Base-by-base conservation (phyloP, 2,797 vertebrate species). In the Poeciliopsis paucimaculata region DNA sequence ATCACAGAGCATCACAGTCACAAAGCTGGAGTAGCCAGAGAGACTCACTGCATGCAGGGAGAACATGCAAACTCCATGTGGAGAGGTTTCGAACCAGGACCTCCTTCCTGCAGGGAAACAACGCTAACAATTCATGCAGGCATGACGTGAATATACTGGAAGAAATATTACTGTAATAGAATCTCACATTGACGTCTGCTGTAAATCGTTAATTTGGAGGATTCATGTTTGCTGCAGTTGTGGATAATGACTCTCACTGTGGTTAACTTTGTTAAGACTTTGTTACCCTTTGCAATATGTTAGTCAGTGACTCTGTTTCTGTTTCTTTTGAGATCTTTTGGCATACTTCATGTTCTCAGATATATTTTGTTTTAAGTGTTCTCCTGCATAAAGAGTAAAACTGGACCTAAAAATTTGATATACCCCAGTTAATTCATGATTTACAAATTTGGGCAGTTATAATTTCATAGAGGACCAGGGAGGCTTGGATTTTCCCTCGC, bases 1-100 rank as follows among this genome's bases (percentile, higher is more conserved):
- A 13, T 43, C 36, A n/a, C 66, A 70, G 66, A 26, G 20, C 26
- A 45, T 45, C 41, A n/a, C 23, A n/a, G 39, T 43, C 66, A 26
- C 23, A n/a, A 45, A 71, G 68, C 68, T 71, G 64, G 20, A 68
- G 64, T 68, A 68, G 36, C 64, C 64, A 68, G 36, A 68, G 64
- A 68, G 20, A 68, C 10, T 39, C 23, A 2, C 4, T 68, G 20
- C 4, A 2, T 68, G 3, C 20, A 26, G 64, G 36, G 36, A 13
- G 64, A 68, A 26, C 36, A 41, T 23, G 36, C 36, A 68, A 68
- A 68, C 20, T 41, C 36, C 64, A 68, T 41, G 36, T 16, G 34
- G 18, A 39, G 39, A 39, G 15, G 34, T 12, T 68, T 68, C 4
- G 4, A 39, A 41, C 26, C 18, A 41, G 8, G 57, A 34, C 28